Evolutionary conservation across 2,888 invertebrate genomes (phyloP).

Genomic region (Mimas tiliae): DNA sequence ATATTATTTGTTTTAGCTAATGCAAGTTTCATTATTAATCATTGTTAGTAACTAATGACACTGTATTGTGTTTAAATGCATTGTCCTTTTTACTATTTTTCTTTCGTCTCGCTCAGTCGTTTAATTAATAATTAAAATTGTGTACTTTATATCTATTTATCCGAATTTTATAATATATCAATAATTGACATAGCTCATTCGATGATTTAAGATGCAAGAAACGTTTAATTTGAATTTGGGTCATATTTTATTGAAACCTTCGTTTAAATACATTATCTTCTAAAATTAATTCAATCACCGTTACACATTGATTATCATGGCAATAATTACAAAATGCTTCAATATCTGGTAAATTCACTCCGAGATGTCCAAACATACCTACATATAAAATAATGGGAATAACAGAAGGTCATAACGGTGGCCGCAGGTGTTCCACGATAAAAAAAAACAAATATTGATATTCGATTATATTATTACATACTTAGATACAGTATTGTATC

Average conservation of each 20-base stretch:
- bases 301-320: neutral
- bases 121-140: too few relatives aligned
- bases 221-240: neutral
- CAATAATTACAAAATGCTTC: neutral
- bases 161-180: too few relatives aligned
- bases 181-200: neutral
- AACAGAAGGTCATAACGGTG: slow-evolving; percentile 52
- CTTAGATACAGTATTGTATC: slow-evolving; percentile 33
- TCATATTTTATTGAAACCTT: neutral
- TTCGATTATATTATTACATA: slow-evolving; percentile 48
- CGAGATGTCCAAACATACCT: neutral
- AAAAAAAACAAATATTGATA: slow-evolving; percentile 49
- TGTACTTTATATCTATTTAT: too few relatives aligned
- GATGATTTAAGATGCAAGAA: neutral
- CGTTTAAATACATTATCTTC: neutral
- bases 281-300: neutral
- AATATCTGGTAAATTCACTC: neutral
- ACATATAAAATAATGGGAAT: slow-evolving; percentile 29
- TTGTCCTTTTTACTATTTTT: too few relatives aligned
- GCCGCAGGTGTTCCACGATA: slow-evolving; percentile 57
- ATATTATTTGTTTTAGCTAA: slow-evolving; percentile 44
- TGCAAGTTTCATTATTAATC: neutral
- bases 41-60: too few relatives aligned
- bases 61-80: too few relatives aligned
- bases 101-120: too few relatives aligned